Conservation (phyloP, 2,888 invertebrate genomes). For the Charanyca ferruginea region DNA sequence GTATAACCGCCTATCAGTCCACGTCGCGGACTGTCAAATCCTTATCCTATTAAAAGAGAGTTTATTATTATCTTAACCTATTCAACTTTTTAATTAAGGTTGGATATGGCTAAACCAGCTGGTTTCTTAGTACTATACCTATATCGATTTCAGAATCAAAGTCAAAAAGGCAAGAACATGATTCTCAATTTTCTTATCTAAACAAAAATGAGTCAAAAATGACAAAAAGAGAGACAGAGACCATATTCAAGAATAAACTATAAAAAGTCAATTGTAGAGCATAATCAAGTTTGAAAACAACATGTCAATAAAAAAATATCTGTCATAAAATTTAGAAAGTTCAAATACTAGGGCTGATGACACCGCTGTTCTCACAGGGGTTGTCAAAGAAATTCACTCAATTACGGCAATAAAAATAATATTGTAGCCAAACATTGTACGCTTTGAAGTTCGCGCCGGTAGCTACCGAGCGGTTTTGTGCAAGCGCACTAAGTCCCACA, state of each 20-base stretch:
- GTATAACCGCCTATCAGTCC: too few species aligned
- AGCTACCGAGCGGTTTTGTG: constrained; percentile 90
- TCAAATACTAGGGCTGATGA: constrained; percentile 69
- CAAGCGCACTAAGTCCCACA: constrained; percentile 76
- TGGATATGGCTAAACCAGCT: too few species aligned
- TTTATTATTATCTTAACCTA: too few species aligned
- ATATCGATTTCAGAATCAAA: neutral
- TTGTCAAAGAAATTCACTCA: constrained; percentile 77
- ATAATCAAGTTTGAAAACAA: constrained; percentile 55
- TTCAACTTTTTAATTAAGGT: too few species aligned
- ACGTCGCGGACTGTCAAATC: too few species aligned
- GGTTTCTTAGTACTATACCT: too few species aligned
- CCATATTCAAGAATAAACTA: constrained; percentile 21
- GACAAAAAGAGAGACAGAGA: constrained; percentile 24
- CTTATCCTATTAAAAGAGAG: too few species aligned
- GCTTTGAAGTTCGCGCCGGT: constrained; percentile 83
- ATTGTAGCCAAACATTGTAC: constrained; percentile 85
- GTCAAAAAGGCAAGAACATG: neutral
- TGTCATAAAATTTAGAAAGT: constrained; percentile 83
- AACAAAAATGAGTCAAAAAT: constrained; percentile 8
- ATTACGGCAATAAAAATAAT: constrained; percentile 90
- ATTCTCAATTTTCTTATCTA: neutral
- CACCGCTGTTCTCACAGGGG: constrained; percentile 74
- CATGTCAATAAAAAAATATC: constrained; percentile 39
- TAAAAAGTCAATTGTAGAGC: constrained; percentile 55